Base-by-base conservation (phyloP, 2,797 vertebrate species). In the Paguma larvata region DNA sequence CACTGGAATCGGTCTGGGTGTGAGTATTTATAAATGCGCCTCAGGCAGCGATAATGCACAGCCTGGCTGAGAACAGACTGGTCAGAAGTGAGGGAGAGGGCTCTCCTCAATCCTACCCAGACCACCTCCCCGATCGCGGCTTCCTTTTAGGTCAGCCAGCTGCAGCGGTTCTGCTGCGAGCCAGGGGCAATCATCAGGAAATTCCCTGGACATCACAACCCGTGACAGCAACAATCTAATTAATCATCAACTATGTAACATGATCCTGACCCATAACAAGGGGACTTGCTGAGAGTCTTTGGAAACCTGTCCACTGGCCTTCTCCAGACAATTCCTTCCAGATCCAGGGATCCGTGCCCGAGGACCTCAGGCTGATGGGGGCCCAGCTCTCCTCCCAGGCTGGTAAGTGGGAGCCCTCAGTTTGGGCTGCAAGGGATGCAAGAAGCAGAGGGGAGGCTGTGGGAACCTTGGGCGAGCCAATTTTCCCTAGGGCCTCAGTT, bases 191-290 rank as follows among this genome's bases (percentile, higher is more conserved):
- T 89, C 85, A 62, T 34, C 68, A 67, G 98, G 98, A 98, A 98
- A 98, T 97, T 88, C 98, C 98, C 98, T 48, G 34, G 53, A 68
- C 77, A 91, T 75, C 7, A 23, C 73, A 94, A 95, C 93, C 41
- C 62, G 41, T 98, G 98, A 98, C 72, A 94, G 62, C 59, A 65
- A 77, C 46, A 4, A 4, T 93, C 30, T 79, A 56, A 82, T 97
- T 87, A 97, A 95, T 98, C 97, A 98, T 98, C 98, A 98, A 97
- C 95, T 3, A n/a, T 86, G 96, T 85, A 97, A 97, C 25, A 10
- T 21, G 78, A 97, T 91, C 97, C 92, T 65, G 41, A 91, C 30
- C 27, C 91, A 91, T 94, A 95, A 95, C 38, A 65, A 90, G 32
- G 63, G 63, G 53, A 96, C 78, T 62, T 16, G n/a, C 21, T 3